Evolutionary conservation across 1,140 invertebrate genomes (phyloP).

Genomic region (Anastrepha obliqua): DNA sequence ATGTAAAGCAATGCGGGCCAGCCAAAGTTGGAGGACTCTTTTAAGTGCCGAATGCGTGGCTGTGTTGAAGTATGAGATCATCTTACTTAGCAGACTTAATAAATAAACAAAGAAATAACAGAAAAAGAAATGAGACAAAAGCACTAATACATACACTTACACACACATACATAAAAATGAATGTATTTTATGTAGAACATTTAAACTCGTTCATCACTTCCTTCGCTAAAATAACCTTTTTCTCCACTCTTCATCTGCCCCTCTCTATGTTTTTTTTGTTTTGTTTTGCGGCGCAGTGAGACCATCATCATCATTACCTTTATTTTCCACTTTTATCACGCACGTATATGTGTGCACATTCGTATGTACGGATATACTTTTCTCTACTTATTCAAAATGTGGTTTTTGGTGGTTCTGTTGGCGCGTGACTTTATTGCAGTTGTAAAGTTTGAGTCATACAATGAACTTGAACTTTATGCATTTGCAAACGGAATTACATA

Average conservation of each 20-base stretch:
- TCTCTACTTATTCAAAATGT: not conserved
- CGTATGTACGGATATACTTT: not conserved
- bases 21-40: constrained; percentile 4
- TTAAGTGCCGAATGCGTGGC: not conserved
- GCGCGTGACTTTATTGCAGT: constrained; percentile 48
- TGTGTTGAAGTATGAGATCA: constrained; percentile 26
- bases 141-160: too few relatives aligned
- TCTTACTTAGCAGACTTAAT: constrained; percentile 6
- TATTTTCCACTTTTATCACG: not conserved
- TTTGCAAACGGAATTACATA: not conserved
- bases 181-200: not conserved
- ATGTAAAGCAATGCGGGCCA: not conserved
- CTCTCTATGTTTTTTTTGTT: too few relatives aligned
- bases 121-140: not conserved
- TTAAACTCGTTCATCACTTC: constrained; percentile 9
- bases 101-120: constrained; percentile 13
- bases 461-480: constrained; percentile 47
- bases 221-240: too few relatives aligned
- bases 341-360: not conserved
- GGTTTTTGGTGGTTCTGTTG: constrained; percentile 1
- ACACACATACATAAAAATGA: not conserved
- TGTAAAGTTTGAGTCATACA: constrained; percentile 45
- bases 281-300: not conserved
- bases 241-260: not conserved
- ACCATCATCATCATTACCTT: not conserved